A percentile compares a stretch with the other conserved stretches of the same genome.
phyloP scores from a whole-genome alignment of 2,113 vertebrate species.

The Thryonomys swinderianus region DNA sequence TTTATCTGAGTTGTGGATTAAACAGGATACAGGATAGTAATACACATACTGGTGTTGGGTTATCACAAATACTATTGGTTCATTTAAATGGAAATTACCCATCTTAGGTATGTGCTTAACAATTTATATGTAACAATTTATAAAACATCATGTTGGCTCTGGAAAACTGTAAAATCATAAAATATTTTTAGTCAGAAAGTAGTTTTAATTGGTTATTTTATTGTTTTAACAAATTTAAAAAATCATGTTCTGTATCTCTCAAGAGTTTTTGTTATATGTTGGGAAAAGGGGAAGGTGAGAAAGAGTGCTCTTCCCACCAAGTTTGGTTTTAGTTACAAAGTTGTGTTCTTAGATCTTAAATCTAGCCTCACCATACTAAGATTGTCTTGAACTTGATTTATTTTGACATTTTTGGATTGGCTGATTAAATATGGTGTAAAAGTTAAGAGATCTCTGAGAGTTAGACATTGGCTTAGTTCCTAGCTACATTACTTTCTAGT shows the following conservation, averaged over 20 bases:
- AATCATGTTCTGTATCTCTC: neutral
- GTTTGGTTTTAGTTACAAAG: conserved; percentile 6
- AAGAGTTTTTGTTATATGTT: neutral
- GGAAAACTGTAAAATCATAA: neutral
- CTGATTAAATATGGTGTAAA: neutral
- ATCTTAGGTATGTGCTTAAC: neutral
- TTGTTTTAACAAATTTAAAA: conserved; percentile 4
- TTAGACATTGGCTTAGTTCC: neutral
- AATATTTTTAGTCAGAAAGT: neutral
- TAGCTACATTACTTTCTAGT: neutral
- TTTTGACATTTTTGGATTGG: neutral
- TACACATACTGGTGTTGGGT: neutral
- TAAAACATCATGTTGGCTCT: neutral
- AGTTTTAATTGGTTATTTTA: neutral
- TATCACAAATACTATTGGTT: neutral
- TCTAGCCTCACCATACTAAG: neutral
- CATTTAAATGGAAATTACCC: neutral
- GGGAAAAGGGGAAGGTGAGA: neutral
- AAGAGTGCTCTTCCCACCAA: neutral
- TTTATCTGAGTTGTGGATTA: conserved; percentile 40
- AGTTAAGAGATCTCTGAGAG: neutral
- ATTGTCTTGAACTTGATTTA: conserved; percentile 12
- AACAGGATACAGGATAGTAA: neutral
- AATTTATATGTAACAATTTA: conserved; percentile 3
- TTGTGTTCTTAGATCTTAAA: conserved; percentile 30